Evolutionary conservation across 2,113 vertebrate species (phyloP).

Genomic region (Grammomys surdaster): DNA sequence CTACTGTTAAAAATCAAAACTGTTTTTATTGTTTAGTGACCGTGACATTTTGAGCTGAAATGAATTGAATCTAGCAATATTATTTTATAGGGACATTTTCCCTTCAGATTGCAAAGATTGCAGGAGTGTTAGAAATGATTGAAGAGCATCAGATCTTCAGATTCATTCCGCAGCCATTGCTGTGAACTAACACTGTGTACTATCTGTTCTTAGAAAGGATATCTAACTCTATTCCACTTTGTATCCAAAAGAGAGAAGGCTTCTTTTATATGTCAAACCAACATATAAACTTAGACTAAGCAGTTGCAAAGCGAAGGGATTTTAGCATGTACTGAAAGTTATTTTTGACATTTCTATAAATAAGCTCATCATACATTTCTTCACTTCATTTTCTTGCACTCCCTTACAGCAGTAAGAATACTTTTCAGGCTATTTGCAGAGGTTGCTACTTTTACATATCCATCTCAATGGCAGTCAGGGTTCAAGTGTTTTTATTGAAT

Average conservation of each 20-base stretch:
- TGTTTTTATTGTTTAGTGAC: conserved; percentile 48
- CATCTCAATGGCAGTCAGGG: conserved; percentile 1
- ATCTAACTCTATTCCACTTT: conserved; percentile 49
- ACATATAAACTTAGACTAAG: conserved; percentile 41
- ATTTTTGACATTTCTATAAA: conserved; percentile 75
- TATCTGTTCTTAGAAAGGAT: conserved; percentile 1
- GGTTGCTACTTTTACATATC: conserved; percentile 31
- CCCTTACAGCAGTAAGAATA: conserved; percentile 61
- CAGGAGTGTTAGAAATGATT: conserved; percentile 16
- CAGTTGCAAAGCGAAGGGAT: conserved; percentile 12
- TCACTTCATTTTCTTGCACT: background rate
- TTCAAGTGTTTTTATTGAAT: conserved; percentile 59
- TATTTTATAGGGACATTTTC: conserved; percentile 22
- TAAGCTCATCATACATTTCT: background rate
- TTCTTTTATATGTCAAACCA: conserved; percentile 59
- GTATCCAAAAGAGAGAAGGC: conserved; percentile 57
- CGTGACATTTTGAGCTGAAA: conserved; percentile 16
- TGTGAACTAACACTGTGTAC: background rate
- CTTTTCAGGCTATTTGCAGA: background rate
- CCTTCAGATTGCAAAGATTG: conserved; percentile 17
- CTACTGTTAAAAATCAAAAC: conserved; percentile 48
- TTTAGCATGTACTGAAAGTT: conserved; percentile 57
- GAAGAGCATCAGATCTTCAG: conserved; percentile 56
- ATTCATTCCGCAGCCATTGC: background rate
- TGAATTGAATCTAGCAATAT: background rate